phyloP scores from a whole-genome alignment of 2,797 vertebrate species.

The Pseudochaenichthys georgianus region DNA sequence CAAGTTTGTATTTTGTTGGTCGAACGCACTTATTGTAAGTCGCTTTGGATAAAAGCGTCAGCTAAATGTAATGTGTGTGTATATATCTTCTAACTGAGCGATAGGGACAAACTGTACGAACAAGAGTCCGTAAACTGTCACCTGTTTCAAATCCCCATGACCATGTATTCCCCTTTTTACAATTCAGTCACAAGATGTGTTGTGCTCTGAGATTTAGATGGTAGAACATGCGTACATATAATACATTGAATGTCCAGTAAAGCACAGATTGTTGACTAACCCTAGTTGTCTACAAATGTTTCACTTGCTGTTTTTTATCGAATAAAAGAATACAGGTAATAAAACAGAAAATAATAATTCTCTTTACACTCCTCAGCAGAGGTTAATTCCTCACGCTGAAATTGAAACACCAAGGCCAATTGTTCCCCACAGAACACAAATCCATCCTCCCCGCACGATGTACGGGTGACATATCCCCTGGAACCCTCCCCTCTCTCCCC shows the following conservation, averaged over 20 bases:
- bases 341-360: constrained; percentile 16
- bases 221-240: background rate
- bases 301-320: background rate
- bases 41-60: too few species aligned
- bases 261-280: background rate
- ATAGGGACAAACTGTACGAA: background rate
- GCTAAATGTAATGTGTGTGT: too few species aligned
- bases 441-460: constrained; percentile 64
- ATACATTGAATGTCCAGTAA: background rate
- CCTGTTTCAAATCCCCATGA: background rate
- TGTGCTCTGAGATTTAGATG: too few species aligned
- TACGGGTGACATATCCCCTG: constrained; percentile 74
- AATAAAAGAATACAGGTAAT: constrained; percentile 12
- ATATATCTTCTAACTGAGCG: background rate
- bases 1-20: too few species aligned
- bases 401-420: constrained; percentile 74
- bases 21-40: too few species aligned
- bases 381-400: constrained; percentile 62
- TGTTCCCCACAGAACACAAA: constrained; percentile 73
- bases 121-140: background rate
- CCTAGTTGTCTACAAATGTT: background rate
- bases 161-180: too few species aligned
- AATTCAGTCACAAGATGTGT: too few species aligned
- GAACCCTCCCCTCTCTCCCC: constrained; percentile 62
- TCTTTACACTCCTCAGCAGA: constrained; percentile 36